A percentile compares a stretch with the other conserved stretches of the same genome.
phyloP scores from a whole-genome alignment of 2,113 vertebrate species.

The Bubalus kerabau region DNA sequence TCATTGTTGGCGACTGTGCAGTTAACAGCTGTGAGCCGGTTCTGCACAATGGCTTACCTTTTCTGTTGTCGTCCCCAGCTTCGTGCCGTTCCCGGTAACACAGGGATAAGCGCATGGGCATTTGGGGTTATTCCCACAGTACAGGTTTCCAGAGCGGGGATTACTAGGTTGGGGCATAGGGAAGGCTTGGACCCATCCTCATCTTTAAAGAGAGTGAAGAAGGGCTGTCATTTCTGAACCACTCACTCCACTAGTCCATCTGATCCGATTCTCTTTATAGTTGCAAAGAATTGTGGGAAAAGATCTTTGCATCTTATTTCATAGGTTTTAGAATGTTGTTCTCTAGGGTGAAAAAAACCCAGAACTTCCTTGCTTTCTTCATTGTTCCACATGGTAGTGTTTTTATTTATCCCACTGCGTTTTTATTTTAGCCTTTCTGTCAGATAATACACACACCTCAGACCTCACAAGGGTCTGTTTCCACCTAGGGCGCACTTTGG shows the following conservation, averaged over 20 bases:
- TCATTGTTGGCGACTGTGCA: background rate
- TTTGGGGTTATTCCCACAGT: background rate
- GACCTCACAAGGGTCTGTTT: background rate
- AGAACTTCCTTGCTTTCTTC: background rate
- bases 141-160: background rate
- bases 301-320: background rate
- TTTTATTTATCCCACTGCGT: background rate
- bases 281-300: background rate
- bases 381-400: background rate
- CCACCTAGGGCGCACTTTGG: background rate
- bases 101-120: rapidly evolving
- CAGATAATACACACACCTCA: background rate
- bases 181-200: background rate
- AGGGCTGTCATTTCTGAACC: background rate
- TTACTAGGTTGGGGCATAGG: no score
- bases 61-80: background rate
- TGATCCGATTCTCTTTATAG: background rate
- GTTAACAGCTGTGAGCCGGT: background rate
- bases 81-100: background rate
- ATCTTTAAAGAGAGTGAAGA: background rate
- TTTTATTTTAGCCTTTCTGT: background rate
- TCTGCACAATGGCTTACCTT: background rate
- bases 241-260: background rate
- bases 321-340: background rate
- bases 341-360: background rate